A percentile compares a stretch with the other conserved stretches of the same genome.
phyloP scores from a whole-genome alignment of 2,797 vertebrate genomes.

The Serranus cabrilla region DNA sequence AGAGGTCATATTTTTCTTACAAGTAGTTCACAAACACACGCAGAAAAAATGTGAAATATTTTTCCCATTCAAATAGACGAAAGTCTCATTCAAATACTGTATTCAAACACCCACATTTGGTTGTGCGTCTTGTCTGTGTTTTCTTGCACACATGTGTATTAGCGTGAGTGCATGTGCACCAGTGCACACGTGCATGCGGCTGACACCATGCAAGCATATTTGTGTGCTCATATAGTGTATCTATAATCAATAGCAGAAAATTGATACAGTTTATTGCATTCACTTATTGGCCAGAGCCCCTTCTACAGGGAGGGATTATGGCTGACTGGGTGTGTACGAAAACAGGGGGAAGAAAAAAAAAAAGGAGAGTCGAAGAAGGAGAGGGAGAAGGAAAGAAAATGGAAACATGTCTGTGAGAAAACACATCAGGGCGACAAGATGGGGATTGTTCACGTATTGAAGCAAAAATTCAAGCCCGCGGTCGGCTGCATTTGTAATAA shows the following conservation, averaged over 20 bases:
- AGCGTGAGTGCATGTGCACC: slow-evolving; percentile 32
- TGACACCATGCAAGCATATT: slow-evolving; percentile 50
- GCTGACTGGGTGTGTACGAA: slow-evolving; percentile 81
- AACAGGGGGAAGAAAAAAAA: slow-evolving; percentile 55
- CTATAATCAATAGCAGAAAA: slow-evolving; percentile 79
- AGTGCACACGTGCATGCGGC: slow-evolving; percentile 38
- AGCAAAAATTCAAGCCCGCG: slow-evolving; percentile 31
- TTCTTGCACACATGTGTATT: slow-evolving; percentile 41
- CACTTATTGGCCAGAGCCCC: slow-evolving; percentile 75
- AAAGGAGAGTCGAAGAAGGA: slow-evolving; percentile 71
- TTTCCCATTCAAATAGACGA: slow-evolving; percentile 37
- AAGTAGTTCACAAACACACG: slow-evolving; percentile 28
- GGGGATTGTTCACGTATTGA: slow-evolving; percentile 45
- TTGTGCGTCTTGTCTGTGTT: slow-evolving; percentile 44
- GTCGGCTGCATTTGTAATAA: slow-evolving; percentile 53
- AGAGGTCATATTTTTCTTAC: slow-evolving; percentile 36
- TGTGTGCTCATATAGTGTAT: slow-evolving; percentile 59
- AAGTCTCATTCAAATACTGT: slow-evolving; percentile 51
- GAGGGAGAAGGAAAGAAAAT: slow-evolving; percentile 75
- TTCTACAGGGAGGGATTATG: slow-evolving; percentile 80
- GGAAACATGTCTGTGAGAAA: slow-evolving; percentile 73
- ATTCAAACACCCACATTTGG: slow-evolving; percentile 52
- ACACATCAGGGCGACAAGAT: slow-evolving; percentile 59
- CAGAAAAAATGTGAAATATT: slow-evolving; percentile 16
- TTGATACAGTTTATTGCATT: slow-evolving; percentile 79